A percentile compares a stretch with the other conserved stretches of the same genome.
phyloP scores from a whole-genome alignment of 2,113 vertebrate genomes.

The Willisornis vidua region DNA sequence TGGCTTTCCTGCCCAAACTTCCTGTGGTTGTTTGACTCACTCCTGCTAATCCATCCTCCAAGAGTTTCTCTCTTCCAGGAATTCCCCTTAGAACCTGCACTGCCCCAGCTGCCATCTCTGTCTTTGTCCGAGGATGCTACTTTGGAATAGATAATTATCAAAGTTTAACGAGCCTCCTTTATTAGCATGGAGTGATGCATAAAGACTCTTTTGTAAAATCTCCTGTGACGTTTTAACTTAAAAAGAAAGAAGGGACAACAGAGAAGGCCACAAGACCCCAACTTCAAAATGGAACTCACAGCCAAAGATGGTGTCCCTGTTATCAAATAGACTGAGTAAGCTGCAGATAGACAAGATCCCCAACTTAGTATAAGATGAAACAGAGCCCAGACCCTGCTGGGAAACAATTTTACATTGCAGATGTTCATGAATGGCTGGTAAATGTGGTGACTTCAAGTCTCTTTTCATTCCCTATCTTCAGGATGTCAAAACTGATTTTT shows the following conservation, averaged over 20 bases:
- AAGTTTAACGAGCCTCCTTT: background rate
- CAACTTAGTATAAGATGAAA: constrained; percentile 31
- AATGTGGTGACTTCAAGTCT: constrained; percentile 32
- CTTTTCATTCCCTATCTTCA: constrained; percentile 10
- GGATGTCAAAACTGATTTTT: constrained; percentile 43
- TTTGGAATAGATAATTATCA: background rate
- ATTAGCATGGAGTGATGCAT: background rate
- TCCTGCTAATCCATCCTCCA: background rate
- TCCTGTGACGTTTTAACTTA: constrained; percentile 19
- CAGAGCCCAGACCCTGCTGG: constrained; percentile 4
- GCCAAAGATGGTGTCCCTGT: background rate
- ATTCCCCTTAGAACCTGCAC: background rate
- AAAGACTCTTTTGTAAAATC: background rate
- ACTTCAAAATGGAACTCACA: background rate
- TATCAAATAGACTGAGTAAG: background rate
- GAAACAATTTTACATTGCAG: constrained; percentile 49
- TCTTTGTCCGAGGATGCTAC: background rate
- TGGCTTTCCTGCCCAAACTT: background rate
- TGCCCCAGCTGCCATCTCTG: background rate
- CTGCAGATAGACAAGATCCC: constrained; percentile 13
- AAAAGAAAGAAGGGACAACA: background rate
- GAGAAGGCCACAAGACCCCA: background rate
- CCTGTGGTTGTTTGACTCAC: background rate
- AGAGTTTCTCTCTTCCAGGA: background rate
- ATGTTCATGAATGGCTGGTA: constrained; percentile 43